Conservation (phyloP, 1,140 invertebrate species). For the Brachionus manjavacas region DNA sequence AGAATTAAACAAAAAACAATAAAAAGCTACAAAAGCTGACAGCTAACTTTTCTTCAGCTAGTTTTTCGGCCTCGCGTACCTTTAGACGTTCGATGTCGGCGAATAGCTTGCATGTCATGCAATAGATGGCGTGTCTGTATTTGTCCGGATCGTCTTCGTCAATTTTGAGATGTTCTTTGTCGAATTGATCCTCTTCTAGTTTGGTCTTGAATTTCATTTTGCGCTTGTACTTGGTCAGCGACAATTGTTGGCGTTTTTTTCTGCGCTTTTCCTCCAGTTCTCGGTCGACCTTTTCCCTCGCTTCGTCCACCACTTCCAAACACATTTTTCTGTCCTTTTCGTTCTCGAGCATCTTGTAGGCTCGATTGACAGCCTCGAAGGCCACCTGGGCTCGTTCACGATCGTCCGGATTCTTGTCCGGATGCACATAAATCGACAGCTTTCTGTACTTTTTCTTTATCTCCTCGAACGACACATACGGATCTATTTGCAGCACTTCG, state of each 20-base stretch:
- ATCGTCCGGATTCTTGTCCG: constrained; percentile 95
- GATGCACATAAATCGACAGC: constrained; percentile 95
- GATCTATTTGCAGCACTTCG: constrained; percentile 88
- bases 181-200: constrained; percentile 20
- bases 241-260: not conserved
- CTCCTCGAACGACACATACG: constrained; percentile 77
- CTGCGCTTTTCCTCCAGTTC: constrained; percentile 46
- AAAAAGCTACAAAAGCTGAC: not conserved
- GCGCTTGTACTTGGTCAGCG: not conserved
- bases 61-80: constrained; percentile 70
- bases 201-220: constrained; percentile 39
- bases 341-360: constrained; percentile 91
- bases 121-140: constrained; percentile 46
- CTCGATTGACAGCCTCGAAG: constrained; percentile 78
- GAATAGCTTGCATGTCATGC: constrained; percentile 88
- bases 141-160: constrained; percentile 88
- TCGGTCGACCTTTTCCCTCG: constrained; percentile 65
- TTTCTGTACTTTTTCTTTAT: constrained; percentile 92
- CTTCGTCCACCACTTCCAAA: constrained; percentile 92
- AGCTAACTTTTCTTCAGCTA: constrained; percentile 75
- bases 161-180: constrained; percentile 54
- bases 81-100: constrained; percentile 80
- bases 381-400: constrained; percentile 80
- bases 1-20: not conserved
- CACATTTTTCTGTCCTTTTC: constrained; percentile 88